phyloP scores from a whole-genome alignment of 1,140 invertebrate species.

The Pseudomyrmex cubaensis region DNA sequence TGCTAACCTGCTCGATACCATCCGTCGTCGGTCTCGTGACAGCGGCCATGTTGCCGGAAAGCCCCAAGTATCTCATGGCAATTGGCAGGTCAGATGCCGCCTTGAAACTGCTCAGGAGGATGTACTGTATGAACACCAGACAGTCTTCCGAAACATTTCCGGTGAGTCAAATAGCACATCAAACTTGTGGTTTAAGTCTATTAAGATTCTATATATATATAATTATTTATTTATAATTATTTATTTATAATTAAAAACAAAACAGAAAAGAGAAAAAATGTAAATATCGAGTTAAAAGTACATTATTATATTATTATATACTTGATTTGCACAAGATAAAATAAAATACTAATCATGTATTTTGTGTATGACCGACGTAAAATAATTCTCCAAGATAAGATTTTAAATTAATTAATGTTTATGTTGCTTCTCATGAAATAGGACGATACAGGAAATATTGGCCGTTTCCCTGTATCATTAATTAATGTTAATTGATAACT shows the following conservation, averaged over 20 bases:
- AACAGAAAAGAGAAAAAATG: no score
- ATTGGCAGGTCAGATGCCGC: constrained; percentile 81
- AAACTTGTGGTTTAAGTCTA: neutral
- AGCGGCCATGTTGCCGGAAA: constrained; percentile 80
- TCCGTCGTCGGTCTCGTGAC: constrained; percentile 78
- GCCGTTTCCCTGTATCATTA: no score
- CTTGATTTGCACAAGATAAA: neutral
- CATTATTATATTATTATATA: no score
- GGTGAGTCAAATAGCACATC: constrained; percentile 74
- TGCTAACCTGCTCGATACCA: constrained; percentile 82
- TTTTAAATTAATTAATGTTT: no score
- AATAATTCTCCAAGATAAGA: neutral
- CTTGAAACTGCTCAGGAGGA: constrained; percentile 80
- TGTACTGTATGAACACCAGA: constrained; percentile 83
- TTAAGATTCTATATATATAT: no score
- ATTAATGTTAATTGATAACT: neutral
- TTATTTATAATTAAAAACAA: no score
- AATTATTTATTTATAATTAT: no score
- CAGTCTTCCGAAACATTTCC: constrained; percentile 81
- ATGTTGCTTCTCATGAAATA: no score
- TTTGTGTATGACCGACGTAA: no score
- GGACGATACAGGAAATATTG: no score
- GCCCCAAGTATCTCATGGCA: constrained; percentile 86
- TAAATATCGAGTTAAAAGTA: no score
- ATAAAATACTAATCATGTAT: neutral